Base-by-base conservation (phyloP, 2,888 invertebrate genomes). In the Crossocerus cetratus region DNA sequence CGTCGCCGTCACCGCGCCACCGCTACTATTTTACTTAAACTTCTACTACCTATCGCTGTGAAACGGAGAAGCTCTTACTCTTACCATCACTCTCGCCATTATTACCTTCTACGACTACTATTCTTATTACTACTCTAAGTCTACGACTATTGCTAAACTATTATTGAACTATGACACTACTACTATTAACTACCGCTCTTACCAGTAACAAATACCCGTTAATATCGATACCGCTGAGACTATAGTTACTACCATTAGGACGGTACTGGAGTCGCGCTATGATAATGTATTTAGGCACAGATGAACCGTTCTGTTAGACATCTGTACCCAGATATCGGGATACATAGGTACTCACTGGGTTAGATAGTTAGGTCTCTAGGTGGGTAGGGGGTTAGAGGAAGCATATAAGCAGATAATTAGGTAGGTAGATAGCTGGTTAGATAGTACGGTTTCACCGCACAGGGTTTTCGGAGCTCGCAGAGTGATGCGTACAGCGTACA, bases 381-480 rank as follows among this genome's bases (percentile, higher is more conserved):
- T 1, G 16, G 49, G 49, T 49, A 49, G 49, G 49, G 3, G 16
- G 8, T 16, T 49, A 49, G 49, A 32, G 32, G 32, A 32, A 32
- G 32, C 32, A 32, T 32, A 16, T 49, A 49, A 16, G 16, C 14
- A 59, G 72, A 65, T 49, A 71, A 69, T 65, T 23, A 22, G 8
- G 11, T 59, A 59, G 18, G 18, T 44, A 49, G 0, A 2, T 49
- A 49, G 49, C 0, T 2, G 16, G 59, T 63, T 77, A 75, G 77
- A 60, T 49, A 69, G 62, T 77, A 72, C 45, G 69, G 56, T 69
- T 69, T 72, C 59, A 76, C 69, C 58, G 59, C 67, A 60, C 69
- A 63, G 66, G 72, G 69, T 74, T 77, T 74, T 77, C 72, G 65
- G 81, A 68, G 71, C 74, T 78, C 32, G 32, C 11, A 32, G 32